These are phyloP conservation scores for Laothoe populi DNA, from an alignment of 2,888 invertebrate species.

Conservation along the genomic window DNA sequence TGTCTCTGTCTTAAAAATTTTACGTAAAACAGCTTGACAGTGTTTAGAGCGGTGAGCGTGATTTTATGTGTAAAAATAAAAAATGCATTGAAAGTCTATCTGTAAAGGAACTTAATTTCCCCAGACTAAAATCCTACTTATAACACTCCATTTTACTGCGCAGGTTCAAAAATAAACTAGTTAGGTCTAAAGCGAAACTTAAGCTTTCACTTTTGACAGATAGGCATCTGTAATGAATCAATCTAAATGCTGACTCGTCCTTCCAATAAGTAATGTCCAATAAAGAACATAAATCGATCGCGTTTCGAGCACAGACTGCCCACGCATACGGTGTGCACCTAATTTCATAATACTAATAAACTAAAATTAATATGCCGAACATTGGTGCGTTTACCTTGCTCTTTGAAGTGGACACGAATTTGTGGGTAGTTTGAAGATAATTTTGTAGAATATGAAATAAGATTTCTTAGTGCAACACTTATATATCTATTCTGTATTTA, in stretches of 20 bases:
- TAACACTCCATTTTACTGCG: too few relatives aligned
- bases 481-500: too few relatives aligned
- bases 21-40: too few relatives aligned
- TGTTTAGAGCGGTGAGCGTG: too few relatives aligned
- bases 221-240: constrained; percentile 13
- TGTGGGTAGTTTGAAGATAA: not conserved
- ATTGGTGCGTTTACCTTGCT: constrained; percentile 13
- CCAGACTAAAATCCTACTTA: too few relatives aligned
- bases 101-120: too few relatives aligned
- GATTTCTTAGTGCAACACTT: too few relatives aligned
- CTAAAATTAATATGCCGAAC: constrained; percentile 5
- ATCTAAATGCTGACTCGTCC: constrained; percentile 18
- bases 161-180: not conserved
- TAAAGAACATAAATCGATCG: constrained; percentile 5
- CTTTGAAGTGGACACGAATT: not conserved
- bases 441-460: not conserved
- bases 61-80: too few relatives aligned
- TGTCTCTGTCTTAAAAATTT: too few relatives aligned
- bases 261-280: constrained; percentile 9
- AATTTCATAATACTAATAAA: constrained; percentile 23
- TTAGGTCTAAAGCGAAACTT: too few relatives aligned
- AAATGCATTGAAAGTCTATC: too few relatives aligned
- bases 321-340: not conserved
- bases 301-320: not conserved
- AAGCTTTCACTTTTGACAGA: not conserved